Base-by-base conservation (phyloP, 2,888 invertebrate genomes). In the Andrena camellia region DNA sequence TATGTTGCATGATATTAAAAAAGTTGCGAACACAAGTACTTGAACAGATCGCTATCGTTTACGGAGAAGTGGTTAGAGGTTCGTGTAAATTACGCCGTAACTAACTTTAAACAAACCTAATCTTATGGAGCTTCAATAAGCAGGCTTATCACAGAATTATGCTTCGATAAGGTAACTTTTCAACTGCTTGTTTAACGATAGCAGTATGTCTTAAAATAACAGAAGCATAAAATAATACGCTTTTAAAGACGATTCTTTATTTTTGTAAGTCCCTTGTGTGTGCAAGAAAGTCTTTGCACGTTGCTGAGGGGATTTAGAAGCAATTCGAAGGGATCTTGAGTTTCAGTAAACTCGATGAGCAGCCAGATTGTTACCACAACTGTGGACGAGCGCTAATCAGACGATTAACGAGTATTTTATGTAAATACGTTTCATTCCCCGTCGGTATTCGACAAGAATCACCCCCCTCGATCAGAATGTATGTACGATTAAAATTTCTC, bases 341-440 rank as follows among this genome's bases (percentile, higher is more conserved):
- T 70, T 54, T 35, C 26, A 31, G 71, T 60, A 67, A 70, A 52
- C 70, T 68, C 50, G 72, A 59, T 81, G 69, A 86, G 78, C 80
- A 69, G 35, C 33, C 76, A 26, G 70, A 48, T 69, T 66, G 81
- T 88, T 84, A 82, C 77, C 70, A 59, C 72, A 81, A 86, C 59
- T 42, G 60, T 20, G 35, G 54, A 29, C 66, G 48, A 62, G 70
- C 33, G 52, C 66, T 66, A 31, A 29, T 70, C 70, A 17, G 71
- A n/a, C 50, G 54, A 75, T 70, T 87, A 82, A 87, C 82, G 87
- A 79, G 85, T 64, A 81, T 72, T 87, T 77, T 82, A 87, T 82
- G 85, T 73, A 86, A 85, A 87, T 84, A 31, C 8, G 31, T 54
- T 66, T 77, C 72, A 76, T 70, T 73, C 60, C 72, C 60, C 70